These are phyloP conservation scores for Tiliqua scincoides DNA, from an alignment of 2,113 vertebrate genomes.

Conservation along the genomic window DNA sequence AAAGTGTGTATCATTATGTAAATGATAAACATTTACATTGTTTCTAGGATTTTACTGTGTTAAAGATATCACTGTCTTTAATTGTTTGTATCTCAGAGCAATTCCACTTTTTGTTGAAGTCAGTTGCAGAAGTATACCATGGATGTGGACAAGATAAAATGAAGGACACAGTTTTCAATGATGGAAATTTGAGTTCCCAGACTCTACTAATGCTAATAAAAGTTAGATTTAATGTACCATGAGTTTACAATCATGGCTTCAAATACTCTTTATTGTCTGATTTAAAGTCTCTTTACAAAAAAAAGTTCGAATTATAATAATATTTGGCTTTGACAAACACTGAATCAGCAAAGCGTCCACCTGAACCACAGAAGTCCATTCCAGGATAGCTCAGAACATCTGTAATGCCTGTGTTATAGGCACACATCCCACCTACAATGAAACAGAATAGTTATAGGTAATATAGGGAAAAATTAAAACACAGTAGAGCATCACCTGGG, in stretches of 20 bases:
- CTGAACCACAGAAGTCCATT: slow-evolving; percentile 62
- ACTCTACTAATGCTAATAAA: not conserved
- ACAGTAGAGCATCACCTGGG: not conserved
- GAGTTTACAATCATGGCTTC: not conserved
- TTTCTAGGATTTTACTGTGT: not conserved
- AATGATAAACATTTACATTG: not conserved
- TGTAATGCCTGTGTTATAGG: slow-evolving; percentile 58
- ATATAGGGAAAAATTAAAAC: not conserved
- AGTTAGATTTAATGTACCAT: not conserved
- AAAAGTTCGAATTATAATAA: slow-evolving; percentile 33
- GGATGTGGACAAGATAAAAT: not conserved
- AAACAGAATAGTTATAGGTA: not conserved
- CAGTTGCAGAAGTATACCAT: too few species aligned
- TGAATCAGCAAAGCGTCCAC: slow-evolving; percentile 65
- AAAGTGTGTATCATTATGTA: not conserved
- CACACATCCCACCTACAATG: slow-evolving; percentile 72
- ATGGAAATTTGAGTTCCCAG: not conserved
- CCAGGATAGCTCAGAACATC: slow-evolving; percentile 56
- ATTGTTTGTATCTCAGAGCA: not conserved
- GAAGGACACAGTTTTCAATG: not conserved
- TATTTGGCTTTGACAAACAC: slow-evolving; percentile 70
- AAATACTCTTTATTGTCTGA: not conserved
- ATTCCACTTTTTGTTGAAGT: not conserved
- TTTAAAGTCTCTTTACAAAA: not conserved
- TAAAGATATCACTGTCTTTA: not conserved